Base-by-base conservation (phyloP, 2,797 vertebrate species). In the Hypotaenidia okinawae region DNA sequence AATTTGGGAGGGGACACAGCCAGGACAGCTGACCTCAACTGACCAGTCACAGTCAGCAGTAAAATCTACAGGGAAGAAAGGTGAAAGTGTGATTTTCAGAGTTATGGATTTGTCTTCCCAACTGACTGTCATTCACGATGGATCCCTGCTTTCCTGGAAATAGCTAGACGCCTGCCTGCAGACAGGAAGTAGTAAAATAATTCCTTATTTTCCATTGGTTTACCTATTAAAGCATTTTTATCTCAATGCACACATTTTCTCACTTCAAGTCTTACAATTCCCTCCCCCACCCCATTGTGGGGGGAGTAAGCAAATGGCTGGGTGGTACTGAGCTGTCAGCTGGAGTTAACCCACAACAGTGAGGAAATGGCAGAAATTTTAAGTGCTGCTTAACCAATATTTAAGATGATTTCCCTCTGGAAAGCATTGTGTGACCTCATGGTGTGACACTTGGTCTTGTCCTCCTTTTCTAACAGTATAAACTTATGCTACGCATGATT, bases 331-430 rank as follows among this genome's bases (percentile, higher is more conserved):
- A 79, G 45, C 13, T 70, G 39, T 37, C 3, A 4, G 39, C 7
- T 5, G 2, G 10, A 12, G 13, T 35, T 52, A 78, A 43, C 24
- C 5, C 24, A 54, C 45, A 75, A 27, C 18, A 52, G 5, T 35
- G 51, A 35, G 47, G 75, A 81, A 90, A 74, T 1, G 32, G 32
- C 39, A 84, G n/a, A 19, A n/a, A 52, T 64, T 68, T 61, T 72
- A 59, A 59, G 16, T 0, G 0, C 3, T 69, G 28, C 9, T 81
- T 47, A 84, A 59, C 28, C 1, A 24, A 5, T 30, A 16, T 9
- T 33, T 39, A 32, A 47, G 17, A 49, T 45, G 2, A 77, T 30
- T 55, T 84, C 21, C 14, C 32, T 69, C 25, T 5, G 7, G 18
- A 77, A 59, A 23, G 7, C 9, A 5, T 9, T 23, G 13, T 17